phyloP scores from a whole-genome alignment of 2,888 invertebrate genomes.

The Sabatieria punctata region DNA sequence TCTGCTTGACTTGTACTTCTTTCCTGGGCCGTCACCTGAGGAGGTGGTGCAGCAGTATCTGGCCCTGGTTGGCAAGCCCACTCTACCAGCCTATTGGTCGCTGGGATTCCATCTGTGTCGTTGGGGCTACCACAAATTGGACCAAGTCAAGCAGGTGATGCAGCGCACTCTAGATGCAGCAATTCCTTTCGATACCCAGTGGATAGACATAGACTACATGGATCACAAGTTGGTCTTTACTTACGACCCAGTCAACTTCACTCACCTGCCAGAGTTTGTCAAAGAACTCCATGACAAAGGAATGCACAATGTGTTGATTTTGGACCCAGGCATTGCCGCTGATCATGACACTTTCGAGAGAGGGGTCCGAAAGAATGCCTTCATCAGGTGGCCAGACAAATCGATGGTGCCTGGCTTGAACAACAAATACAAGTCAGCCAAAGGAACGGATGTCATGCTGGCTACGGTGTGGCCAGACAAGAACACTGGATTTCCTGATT shows the following conservation, averaged over 20 bases:
- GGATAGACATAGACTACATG: slow-evolving; percentile 72
- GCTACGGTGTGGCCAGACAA: slow-evolving; percentile 22
- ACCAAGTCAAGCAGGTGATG: not conserved
- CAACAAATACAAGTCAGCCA: not conserved
- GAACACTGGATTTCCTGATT: slow-evolving; percentile 27
- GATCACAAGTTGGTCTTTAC: slow-evolving; percentile 55
- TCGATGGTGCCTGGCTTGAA: not conserved
- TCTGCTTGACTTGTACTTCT: slow-evolving; percentile 56
- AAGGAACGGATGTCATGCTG: not conserved
- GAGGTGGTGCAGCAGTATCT: slow-evolving; percentile 48
- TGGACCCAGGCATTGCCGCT: not conserved
- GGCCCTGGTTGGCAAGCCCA: slow-evolving; percentile 52
- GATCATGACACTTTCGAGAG: not conserved
- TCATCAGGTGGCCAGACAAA: not conserved
- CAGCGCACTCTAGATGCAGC: not conserved
- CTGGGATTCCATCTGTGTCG: slow-evolving; percentile 70
- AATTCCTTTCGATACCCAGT: slow-evolving; percentile 41
- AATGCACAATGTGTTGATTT: not conserved
- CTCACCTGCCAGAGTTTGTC: not conserved
- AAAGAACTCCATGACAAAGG: not conserved
- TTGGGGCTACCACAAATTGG: slow-evolving; percentile 32
- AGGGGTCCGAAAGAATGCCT: not conserved
- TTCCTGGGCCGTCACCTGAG: slow-evolving; percentile 49
- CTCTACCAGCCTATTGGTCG: slow-evolving; percentile 41
- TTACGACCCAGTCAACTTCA: slow-evolving; percentile 42